phyloP scores from a whole-genome alignment of 2,113 vertebrate species.

The Rhinoptilus africanus region DNA sequence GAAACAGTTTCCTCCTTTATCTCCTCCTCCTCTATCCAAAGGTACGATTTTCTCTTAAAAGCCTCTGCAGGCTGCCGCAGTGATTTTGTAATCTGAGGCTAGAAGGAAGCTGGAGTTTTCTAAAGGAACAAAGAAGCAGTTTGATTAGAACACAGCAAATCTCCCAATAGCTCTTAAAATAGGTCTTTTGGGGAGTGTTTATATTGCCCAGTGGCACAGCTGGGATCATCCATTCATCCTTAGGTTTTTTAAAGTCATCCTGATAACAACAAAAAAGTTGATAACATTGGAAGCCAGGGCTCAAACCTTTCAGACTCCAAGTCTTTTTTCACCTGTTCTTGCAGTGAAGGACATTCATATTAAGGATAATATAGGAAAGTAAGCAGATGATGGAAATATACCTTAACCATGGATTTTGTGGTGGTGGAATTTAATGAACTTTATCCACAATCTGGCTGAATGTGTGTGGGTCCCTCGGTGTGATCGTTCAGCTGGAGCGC shows the following conservation, averaged over 20 bases:
- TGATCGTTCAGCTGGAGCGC: accelerated
- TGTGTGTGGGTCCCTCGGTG: background rate
- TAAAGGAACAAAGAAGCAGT: background rate
- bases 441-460: background rate
- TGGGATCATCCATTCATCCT: background rate
- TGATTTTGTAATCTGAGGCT: background rate
- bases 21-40: background rate
- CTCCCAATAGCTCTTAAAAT: background rate
- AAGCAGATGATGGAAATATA: background rate
- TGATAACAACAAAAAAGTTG: background rate
- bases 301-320: background rate
- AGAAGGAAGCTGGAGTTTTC: background rate
- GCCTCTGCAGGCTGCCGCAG: background rate
- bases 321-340: background rate
- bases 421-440: background rate
- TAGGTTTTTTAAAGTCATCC: background rate
- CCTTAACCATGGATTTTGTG: background rate
- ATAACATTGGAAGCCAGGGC: background rate
- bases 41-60: background rate
- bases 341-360: background rate
- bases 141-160: background rate
- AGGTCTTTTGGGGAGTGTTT: background rate
- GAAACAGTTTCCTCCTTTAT: background rate
- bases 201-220: background rate
- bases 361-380: background rate